Percentiles rank a stretch among this genome's conserved stretches.
These are phyloP conservation scores for Cerastis rubricosa DNA, from an alignment of 2,888 invertebrate genomes.

Conservation along the genomic window DNA sequence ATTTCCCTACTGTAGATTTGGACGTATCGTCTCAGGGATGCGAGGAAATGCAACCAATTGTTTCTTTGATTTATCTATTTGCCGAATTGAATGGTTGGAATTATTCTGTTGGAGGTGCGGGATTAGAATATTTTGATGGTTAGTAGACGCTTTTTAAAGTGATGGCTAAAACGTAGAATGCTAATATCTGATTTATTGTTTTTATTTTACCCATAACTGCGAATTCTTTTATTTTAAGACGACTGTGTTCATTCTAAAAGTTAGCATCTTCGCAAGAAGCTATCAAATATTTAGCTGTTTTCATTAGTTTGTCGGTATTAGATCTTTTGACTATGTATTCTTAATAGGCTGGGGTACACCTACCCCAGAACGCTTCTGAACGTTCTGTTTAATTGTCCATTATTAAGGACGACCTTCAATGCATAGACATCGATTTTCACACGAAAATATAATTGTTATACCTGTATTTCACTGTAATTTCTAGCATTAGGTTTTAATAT, in stretches of 20 bases:
- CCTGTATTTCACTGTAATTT: not conserved
- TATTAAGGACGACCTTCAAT: not conserved
- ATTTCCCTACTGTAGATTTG: constrained; percentile 76
- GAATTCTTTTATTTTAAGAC: not conserved
- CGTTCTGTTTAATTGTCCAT: not conserved
- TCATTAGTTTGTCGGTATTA: not conserved
- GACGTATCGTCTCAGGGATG: constrained; percentile 63
- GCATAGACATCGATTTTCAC: not conserved
- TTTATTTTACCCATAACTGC: no score
- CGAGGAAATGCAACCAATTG: constrained; percentile 57
- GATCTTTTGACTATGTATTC: no score
- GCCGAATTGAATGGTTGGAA: constrained; percentile 58
- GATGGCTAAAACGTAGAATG: not conserved
- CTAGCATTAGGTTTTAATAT: not conserved
- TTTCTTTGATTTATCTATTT: constrained; percentile 64
- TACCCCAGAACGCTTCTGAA: no score
- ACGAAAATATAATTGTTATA: no score
- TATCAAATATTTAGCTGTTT: not conserved
- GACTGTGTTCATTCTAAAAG: not conserved
- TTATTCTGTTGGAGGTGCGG: constrained; percentile 8
- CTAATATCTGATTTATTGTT: no score
- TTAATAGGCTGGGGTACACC: no score
- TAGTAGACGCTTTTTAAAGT: not conserved
- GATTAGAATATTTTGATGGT: not conserved
- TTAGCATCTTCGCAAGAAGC: not conserved